Conservation (phyloP, 2,888 invertebrate species). For the Escarpia spicata region DNA sequence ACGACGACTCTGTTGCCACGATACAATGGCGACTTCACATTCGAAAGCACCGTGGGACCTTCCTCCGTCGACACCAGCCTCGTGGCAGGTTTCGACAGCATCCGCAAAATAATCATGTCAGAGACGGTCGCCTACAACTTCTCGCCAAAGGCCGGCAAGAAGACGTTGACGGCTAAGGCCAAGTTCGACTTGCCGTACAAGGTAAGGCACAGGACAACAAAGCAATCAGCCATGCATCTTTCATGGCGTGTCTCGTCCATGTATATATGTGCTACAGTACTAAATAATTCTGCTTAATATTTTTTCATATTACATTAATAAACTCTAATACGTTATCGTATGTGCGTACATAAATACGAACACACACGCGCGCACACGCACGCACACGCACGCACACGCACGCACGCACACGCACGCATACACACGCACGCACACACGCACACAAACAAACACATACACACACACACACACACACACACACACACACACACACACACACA, state of each 20-base stretch:
- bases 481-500: not conserved
- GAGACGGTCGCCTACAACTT: conserved; percentile 31
- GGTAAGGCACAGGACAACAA: conserved; percentile 25
- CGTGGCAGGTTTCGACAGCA: conserved; percentile 34
- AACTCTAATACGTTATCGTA: not conserved
- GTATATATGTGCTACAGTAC: not conserved
- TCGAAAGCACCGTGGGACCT: conserved; percentile 27
- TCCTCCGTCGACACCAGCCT: conserved; percentile 27
- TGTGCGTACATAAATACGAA: not conserved
- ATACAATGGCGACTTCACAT: conserved; percentile 36
- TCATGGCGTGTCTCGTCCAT: not conserved
- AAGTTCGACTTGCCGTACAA: conserved; percentile 36
- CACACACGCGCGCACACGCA: not conserved
- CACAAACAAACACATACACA: not conserved
- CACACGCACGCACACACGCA: not conserved
- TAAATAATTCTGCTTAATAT: not conserved
- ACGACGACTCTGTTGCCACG: conserved; percentile 27
- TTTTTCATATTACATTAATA: not conserved
- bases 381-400: not conserved
- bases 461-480: not conserved
- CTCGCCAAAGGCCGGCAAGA: conserved; percentile 18
- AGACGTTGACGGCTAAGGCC: conserved; percentile 28
- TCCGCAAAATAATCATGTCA: conserved; percentile 24
- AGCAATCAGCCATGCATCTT: too few relatives aligned
- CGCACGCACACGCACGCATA: not conserved